A percentile compares a stretch with the other conserved stretches of the same genome.
These are phyloP conservation scores for Cottoperca gobio DNA, from an alignment of 2,797 vertebrate species.

Conservation along the genomic window DNA sequence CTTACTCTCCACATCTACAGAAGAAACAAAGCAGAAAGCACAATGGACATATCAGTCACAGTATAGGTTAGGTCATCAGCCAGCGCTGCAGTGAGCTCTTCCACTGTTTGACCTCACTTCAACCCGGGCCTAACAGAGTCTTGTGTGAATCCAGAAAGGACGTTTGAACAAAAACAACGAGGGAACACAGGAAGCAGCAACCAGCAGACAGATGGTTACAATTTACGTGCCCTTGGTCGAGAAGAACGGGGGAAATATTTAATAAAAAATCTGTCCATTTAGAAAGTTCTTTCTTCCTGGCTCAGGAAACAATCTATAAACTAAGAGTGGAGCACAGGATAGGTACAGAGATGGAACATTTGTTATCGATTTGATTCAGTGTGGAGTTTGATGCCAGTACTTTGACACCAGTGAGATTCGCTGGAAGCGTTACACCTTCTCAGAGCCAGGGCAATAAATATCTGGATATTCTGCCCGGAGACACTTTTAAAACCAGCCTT, in stretches of 20 bases:
- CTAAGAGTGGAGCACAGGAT: slow-evolving; percentile 48
- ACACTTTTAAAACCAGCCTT: slow-evolving; percentile 46
- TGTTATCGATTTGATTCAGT: slow-evolving; percentile 75
- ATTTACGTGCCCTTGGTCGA: slow-evolving; percentile 68
- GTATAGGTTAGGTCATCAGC: no score
- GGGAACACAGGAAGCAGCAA: slow-evolving; percentile 46
- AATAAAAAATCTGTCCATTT: slow-evolving; percentile 69
- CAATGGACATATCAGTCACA: not conserved
- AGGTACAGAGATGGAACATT: slow-evolving; percentile 71
- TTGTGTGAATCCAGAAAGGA: slow-evolving; percentile 60
- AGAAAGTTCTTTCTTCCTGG: slow-evolving; percentile 47
- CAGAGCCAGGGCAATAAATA: slow-evolving; percentile 50
- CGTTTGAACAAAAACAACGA: slow-evolving; percentile 67
- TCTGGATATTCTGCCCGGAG: slow-evolving; percentile 44
- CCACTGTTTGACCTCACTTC: slow-evolving; percentile 58
- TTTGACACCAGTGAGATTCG: slow-evolving; percentile 68
- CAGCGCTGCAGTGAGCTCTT: slow-evolving; percentile 7
- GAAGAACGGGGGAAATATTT: slow-evolving; percentile 60
- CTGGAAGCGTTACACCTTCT: slow-evolving; percentile 43
- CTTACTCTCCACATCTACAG: slow-evolving; percentile 93
- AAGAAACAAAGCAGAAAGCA: slow-evolving; percentile 1
- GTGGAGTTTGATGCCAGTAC: slow-evolving; percentile 61
- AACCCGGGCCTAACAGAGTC: slow-evolving; percentile 55
- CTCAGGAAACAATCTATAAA: slow-evolving; percentile 47
- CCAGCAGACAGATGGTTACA: slow-evolving; percentile 74